Evolutionary conservation across 2,797 vertebrate species (phyloP), one percentile per base, ranked within the genome.

Genomic region (Gobionotothen gibberifrons): DNA sequence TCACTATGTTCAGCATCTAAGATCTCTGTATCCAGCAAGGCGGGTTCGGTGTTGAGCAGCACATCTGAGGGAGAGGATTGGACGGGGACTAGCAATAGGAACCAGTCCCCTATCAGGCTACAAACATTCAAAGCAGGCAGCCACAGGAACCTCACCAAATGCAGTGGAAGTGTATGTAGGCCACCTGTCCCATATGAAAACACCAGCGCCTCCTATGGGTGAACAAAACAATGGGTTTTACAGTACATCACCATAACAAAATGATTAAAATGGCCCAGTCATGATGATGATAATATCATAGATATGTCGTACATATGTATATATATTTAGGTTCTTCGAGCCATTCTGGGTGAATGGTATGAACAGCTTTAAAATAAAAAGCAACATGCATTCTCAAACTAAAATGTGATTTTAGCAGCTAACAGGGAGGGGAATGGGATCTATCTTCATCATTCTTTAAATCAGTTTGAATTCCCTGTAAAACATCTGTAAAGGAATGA

Each of bases 121-220:
- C 62, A 88, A 75, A 94, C 89, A 92, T 87, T 90, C 78, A 94
- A 89, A 92, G 92, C 90, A 92, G 85, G 90, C 87, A 92, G 89
- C 88, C 85, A 84, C 84, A 83, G 86, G 90, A 90, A 93, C 92
- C 94, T 95, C 94, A 95, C 94, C 94, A 94, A 94, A 90, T 94
- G 90, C 90, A 93, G 93, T 84, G 93, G 94, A 90, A 94, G 93
- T 90, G 93, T 93, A 90, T 91, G 93, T 81, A 94, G 94, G 87
- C 93, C 94, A 90, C 92, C 93, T 85, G 92, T 94, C 90, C 94
- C 94, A 93, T 94, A 94, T 90, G 94, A 95, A 93, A 94, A 94
- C 92, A 94, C 93, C 90, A 95, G 93, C 93, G 93, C 94, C 93
- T 95, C 94, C 94, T 95, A 95, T 85, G 89, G 92, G 93, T 95